Conservation (phyloP, 2,888 invertebrate genomes). For the Acrobasis suavella region DNA sequence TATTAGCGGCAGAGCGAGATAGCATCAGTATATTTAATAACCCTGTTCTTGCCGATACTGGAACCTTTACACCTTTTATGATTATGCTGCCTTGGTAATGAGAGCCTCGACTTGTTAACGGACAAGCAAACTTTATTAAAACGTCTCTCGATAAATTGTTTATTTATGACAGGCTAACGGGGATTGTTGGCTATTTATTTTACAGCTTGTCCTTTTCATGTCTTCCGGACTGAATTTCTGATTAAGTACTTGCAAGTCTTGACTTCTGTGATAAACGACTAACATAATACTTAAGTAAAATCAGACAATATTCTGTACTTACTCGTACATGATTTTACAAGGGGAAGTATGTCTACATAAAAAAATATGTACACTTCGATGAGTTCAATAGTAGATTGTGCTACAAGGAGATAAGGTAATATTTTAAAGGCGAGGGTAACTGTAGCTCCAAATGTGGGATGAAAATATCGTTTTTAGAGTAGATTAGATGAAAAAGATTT, state of each 20-base stretch:
- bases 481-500: no score
- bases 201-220: constrained; percentile 15
- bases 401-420: no score
- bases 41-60: constrained; percentile 39
- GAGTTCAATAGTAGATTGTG: no score
- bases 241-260: background rate
- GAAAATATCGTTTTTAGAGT: no score
- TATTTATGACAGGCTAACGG: constrained; percentile 12
- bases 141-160: constrained; percentile 15
- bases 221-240: constrained; percentile 1
- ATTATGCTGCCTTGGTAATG: constrained; percentile 49
- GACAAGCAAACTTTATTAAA: constrained; percentile 38
- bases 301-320: no score
- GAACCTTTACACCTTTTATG: constrained; percentile 49
- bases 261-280: background rate
- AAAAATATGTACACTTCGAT: no score
- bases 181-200: constrained; percentile 29
- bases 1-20: constrained; percentile 60
- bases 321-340: no score
- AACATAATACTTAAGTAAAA: no score
- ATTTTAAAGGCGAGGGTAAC: no score
- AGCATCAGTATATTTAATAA: constrained; percentile 58
- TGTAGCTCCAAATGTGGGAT: no score
- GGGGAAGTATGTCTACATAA: no score
- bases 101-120: constrained; percentile 45